Evolutionary conservation across 92 coral and sea anemone species (phyloP).

Genomic region (Actinernus sp.): DNA sequence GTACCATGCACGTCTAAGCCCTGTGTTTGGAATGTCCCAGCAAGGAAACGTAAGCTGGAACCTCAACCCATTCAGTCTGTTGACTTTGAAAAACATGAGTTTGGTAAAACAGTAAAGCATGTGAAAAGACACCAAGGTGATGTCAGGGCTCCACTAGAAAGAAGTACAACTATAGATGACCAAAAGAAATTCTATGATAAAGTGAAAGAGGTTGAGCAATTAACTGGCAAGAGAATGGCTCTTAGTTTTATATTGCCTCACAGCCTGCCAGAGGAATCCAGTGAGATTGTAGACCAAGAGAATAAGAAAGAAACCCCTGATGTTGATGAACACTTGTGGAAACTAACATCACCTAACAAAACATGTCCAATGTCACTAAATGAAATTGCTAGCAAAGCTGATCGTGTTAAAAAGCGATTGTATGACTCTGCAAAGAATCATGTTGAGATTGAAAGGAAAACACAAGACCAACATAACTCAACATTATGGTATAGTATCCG

Average conservation of each 20-base stretch:
- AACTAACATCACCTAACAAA: conserved; percentile 39
- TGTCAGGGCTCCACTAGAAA: conserved; percentile 48
- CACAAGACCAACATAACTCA: conserved; percentile 47
- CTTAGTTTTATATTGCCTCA: conserved; percentile 53
- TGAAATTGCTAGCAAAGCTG: conserved; percentile 58
- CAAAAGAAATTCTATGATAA: conserved; percentile 28
- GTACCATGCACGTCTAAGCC: conserved; percentile 43
- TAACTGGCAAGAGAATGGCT: conserved; percentile 41
- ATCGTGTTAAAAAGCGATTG: conserved; percentile 26
- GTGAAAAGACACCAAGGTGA: conserved; percentile 12
- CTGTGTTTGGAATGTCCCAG: conserved; percentile 45
- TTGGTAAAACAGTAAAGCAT: conserved; percentile 35
- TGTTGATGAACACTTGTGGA: conserved; percentile 47
- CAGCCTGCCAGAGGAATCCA: conserved; percentile 39
- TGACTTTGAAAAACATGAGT: conserved; percentile 44
- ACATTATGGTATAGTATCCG: conserved; percentile 58
- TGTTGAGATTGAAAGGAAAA: conserved; percentile 30
- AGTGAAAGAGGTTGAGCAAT: conserved; percentile 39
- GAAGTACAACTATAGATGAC: conserved; percentile 27
- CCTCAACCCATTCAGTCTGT: conserved; percentile 49
- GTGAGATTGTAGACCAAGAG: conserved; percentile 19
- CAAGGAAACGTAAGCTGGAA: conserved; percentile 43
- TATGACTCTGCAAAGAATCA: conserved; percentile 15
- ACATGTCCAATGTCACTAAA: conserved; percentile 39
- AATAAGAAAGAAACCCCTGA: conserved; percentile 18